These are phyloP conservation scores for human (Homo sapiens) DNA, from an alignment of 2,113 vertebrate genomes.

Conservation along the genomic window GRCh38 chr12:67595501-67596000, in stretches of 20 bases:
- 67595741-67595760: background rate
- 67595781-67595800: background rate
- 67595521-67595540: background rate
- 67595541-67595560: background rate
- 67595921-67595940: background rate
- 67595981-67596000: background rate
- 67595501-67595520: background rate
- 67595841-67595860: background rate
- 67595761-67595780: background rate
- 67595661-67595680: background rate
- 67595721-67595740: too few species aligned
- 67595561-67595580: background rate
- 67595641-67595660: background rate
- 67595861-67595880: background rate
- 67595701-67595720: too few species aligned
- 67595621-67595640: background rate
- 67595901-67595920: background rate
- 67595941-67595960: background rate
- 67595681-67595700: background rate
- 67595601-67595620: background rate
- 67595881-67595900: background rate
- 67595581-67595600: background rate
- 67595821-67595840: background rate
- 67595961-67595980: background rate
- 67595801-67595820: background rate